Base-by-base conservation (phyloP, 2,113 vertebrate genomes). In the Chinchilla lanigera region DNA sequence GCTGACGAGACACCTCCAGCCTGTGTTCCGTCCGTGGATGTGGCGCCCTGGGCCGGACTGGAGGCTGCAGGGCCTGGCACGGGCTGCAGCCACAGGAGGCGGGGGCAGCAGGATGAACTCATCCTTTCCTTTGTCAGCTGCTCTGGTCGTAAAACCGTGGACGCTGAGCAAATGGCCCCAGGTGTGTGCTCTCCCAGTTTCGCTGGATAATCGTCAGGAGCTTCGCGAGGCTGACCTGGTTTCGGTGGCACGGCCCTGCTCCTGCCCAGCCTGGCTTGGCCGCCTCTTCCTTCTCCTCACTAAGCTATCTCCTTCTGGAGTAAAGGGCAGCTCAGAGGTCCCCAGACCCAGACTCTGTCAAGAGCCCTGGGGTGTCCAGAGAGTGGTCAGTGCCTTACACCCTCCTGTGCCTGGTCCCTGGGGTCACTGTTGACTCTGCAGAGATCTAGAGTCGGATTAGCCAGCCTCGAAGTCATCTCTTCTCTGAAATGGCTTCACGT, bases 161-260 rank as follows among this genome's bases (percentile, higher is more conserved):
- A 86, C 1, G 58, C 97, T 5, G 58, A 65, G 86, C 94, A 61
- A 84, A 93, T 82, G 95, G 95, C 97, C 97, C 28, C 88, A 90
- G 97, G 96, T 82, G 85, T 56, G 75, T 28, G 54, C 86, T 35
- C 30, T 93, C 86, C 96, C 54, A 1, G 97, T 97, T 97, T 97
- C 89, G 0, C 91, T 61, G 91, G 86, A 20, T 69, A 67, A 81
- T 56, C 77, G 89, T 77, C 60, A 58, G 94, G 91, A 93, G 33
- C 28, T 2, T 56, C 26, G 2, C 12, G 50, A 90, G 81, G 85
- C 88, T 96, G 96, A 94, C 97, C 97, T 97, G 97, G 97, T 98
- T 97, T 97, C 88, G 58, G 41, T 69, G 65, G 17, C 41, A 47
- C 1, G 0, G 81, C 52, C 28, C 38, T 13, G 60, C 38, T 56